Evolutionary conservation across 2,888 invertebrate species (phyloP).

Genomic region (Homarus gammarus): DNA sequence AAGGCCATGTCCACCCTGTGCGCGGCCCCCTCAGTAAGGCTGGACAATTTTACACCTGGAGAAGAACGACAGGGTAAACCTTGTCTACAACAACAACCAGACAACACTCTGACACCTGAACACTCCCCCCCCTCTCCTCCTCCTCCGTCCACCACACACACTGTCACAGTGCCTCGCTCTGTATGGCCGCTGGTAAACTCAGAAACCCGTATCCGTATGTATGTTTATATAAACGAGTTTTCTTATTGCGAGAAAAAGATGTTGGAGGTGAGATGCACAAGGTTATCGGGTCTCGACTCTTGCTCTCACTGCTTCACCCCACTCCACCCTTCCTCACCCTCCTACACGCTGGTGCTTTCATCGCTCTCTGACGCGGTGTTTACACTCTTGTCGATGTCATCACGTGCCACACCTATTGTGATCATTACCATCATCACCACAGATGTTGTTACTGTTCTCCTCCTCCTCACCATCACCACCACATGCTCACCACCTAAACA

Average conservation of each 20-base stretch:
- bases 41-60: too few species aligned
- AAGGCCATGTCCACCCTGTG: too few species aligned
- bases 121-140: background rate
- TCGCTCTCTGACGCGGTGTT: too few species aligned
- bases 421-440: too few species aligned
- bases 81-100: background rate
- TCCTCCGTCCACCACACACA: background rate
- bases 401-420: too few species aligned
- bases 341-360: too few species aligned
- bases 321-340: background rate
- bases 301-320: background rate
- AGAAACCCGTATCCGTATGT: background rate
- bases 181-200: background rate
- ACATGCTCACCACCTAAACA: too few species aligned
- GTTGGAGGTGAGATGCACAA: background rate
- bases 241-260: background rate
- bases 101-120: background rate
- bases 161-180: background rate
- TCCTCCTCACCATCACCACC: too few species aligned
- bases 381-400: too few species aligned
- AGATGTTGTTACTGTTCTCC: too few species aligned
- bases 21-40: too few species aligned
- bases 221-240: background rate
- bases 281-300: background rate
- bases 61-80: background rate